These are phyloP conservation scores for Pelochelys cantorii DNA, from an alignment of 2,797 vertebrate genomes.

Conservation along the genomic window DNA sequence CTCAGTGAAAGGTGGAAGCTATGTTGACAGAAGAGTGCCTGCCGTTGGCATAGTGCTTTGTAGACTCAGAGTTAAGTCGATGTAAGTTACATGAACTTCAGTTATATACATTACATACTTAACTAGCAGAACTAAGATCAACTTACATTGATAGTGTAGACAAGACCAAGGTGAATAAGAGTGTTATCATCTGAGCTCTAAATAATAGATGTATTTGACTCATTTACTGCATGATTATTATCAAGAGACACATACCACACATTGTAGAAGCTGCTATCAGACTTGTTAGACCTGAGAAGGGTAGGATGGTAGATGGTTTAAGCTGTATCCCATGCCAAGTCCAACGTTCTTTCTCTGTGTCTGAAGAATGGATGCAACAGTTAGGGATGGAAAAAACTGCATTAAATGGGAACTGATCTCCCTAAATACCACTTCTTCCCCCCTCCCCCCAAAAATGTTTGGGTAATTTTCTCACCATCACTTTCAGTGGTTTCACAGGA, in stretches of 20 bases:
- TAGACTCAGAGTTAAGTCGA: too few species aligned
- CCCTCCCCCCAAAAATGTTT: background rate
- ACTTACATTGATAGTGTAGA: too few species aligned
- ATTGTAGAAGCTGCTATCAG: background rate
- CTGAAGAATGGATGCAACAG: background rate
- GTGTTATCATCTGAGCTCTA: background rate
- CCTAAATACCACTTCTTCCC: background rate
- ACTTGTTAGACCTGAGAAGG: background rate
- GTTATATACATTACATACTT: too few species aligned
- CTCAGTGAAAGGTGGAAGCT: too few species aligned
- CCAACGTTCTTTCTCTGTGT: background rate
- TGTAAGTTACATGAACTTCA: too few species aligned
- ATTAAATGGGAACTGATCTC: background rate
- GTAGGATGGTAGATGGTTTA: background rate
- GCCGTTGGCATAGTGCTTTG: too few species aligned
- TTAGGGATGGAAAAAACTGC: background rate
- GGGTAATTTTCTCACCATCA: rapidly evolving
- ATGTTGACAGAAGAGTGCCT: too few species aligned
- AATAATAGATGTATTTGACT: background rate
- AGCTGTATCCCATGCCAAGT: background rate
- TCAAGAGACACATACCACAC: background rate
- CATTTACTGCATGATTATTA: background rate
- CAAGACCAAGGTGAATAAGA: background rate
- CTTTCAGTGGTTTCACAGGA: background rate
- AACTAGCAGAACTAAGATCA: too few species aligned